A percentile compares a stretch with the other conserved stretches of the same genome.
phyloP scores from a whole-genome alignment of 2,888 invertebrate genomes.

The Drosophila nr. perissopoda region DNA sequence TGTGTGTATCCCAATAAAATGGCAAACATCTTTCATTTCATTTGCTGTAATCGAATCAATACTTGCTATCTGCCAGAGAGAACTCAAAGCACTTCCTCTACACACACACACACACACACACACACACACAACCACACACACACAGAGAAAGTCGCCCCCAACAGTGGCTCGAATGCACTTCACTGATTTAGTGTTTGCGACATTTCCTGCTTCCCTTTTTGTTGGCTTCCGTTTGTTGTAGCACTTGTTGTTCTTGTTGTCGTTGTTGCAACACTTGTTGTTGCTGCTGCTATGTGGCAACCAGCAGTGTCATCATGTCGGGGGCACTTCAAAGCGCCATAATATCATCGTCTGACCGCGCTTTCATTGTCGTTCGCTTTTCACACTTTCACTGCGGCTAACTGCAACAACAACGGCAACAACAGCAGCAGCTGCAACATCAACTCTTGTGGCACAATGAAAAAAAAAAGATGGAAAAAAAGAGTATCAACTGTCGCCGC shows the following conservation, averaged over 20 bases:
- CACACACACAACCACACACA: constrained; percentile 5
- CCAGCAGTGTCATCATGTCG: constrained; percentile 65
- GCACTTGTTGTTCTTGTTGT: constrained; percentile 36
- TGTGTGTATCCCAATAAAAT: constrained; percentile 51
- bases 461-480: constrained; percentile 17
- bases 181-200: constrained; percentile 76
- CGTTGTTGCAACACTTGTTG: constrained; percentile 19
- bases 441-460: background rate
- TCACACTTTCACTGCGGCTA: constrained; percentile 62
- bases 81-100: constrained; percentile 55
- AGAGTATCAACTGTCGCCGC: constrained; percentile 34
- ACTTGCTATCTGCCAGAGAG: constrained; percentile 56
- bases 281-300: constrained; percentile 17
- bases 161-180: constrained; percentile 67
- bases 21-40: constrained; percentile 52
- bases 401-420: constrained; percentile 29
- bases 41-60: constrained; percentile 70
- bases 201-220: constrained; percentile 77
- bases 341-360: constrained; percentile 71
- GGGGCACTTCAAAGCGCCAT: constrained; percentile 69
- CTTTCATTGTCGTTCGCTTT: constrained; percentile 63
- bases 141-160: constrained; percentile 5
- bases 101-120: constrained; percentile 1
- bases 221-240: constrained; percentile 47
- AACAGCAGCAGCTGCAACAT: constrained; percentile 15